These are phyloP conservation scores for Lota lota DNA, from an alignment of 2,113 vertebrate species.

Conservation along the genomic window DNA sequence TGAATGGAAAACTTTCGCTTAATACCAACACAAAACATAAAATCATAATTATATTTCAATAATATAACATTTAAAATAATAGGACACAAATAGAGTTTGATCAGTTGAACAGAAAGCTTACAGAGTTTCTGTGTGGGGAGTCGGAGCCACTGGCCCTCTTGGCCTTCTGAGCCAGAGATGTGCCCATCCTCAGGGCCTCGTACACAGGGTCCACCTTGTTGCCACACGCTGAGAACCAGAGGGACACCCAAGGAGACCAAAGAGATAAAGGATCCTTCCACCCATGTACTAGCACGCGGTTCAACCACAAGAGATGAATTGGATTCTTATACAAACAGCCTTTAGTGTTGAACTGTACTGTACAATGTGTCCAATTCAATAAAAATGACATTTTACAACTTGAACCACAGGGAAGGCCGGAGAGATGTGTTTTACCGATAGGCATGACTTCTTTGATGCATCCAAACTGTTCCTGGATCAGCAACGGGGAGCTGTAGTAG, in stretches of 20 bases:
- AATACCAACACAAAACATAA: too few species aligned
- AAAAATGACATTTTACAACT: background rate
- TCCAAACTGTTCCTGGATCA: constrained; percentile 96
- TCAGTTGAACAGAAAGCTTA: constrained; percentile 68
- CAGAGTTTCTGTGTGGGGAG: constrained; percentile 89
- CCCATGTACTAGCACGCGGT: too few species aligned
- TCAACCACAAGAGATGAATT: too few species aligned
- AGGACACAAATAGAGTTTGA: too few species aligned
- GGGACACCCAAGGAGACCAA: too few species aligned
- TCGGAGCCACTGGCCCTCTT: constrained; percentile 90
- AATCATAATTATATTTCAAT: too few species aligned
- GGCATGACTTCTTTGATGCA: constrained; percentile 99
- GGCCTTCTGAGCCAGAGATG: constrained; percentile 92
- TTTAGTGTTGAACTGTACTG: too few species aligned
- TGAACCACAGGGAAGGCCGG: background rate
- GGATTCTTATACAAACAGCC: too few species aligned
- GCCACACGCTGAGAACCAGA: constrained; percentile 81
- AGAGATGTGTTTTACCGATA: constrained; percentile 82
- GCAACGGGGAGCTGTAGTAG: constrained; percentile 95
- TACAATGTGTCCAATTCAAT: background rate
- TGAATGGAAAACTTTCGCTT: too few species aligned
- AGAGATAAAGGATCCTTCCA: too few species aligned
- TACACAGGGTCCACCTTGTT: constrained; percentile 98
- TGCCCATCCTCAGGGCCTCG: constrained; percentile 94
- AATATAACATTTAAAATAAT: too few species aligned